These are phyloP conservation scores for Lindbergichthys nudifrons DNA, from an alignment of 2,797 vertebrate species.

Conservation along the genomic window DNA sequence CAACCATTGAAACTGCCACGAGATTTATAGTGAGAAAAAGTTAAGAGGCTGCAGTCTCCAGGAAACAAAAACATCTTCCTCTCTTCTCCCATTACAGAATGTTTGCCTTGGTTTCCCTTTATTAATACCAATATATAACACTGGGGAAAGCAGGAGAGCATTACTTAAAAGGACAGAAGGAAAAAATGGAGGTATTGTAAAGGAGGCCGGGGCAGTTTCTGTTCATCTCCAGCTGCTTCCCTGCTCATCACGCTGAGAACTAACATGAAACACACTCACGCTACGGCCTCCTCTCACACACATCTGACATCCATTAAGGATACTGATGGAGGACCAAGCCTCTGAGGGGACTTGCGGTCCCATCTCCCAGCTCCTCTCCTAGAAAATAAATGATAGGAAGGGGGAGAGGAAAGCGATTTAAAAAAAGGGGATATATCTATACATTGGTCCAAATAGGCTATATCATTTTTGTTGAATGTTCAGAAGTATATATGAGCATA, in stretches of 20 bases:
- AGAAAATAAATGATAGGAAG: slow-evolving; percentile 56
- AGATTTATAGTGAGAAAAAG: slow-evolving; percentile 83
- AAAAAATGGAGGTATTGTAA: slow-evolving; percentile 81
- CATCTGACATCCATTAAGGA: slow-evolving; percentile 88
- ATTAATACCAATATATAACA: slow-evolving; percentile 87
- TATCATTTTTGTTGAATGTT: slow-evolving; percentile 34
- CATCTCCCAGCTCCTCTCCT: slow-evolving; percentile 73
- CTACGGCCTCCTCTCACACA: slow-evolving; percentile 82
- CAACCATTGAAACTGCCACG: slow-evolving; percentile 71
- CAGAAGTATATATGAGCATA: slow-evolving; percentile 16
- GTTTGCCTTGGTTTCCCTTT: slow-evolving; percentile 84
- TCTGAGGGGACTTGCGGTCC: slow-evolving; percentile 77
- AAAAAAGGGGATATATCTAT: slow-evolving; percentile 58
- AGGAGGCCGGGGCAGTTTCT: slow-evolving; percentile 73
- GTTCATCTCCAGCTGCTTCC: slow-evolving; percentile 87
- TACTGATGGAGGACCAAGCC: slow-evolving; percentile 74
- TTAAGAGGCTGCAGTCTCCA: slow-evolving; percentile 69
- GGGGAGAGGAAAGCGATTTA: slow-evolving; percentile 51
- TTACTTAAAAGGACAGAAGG: slow-evolving; percentile 68
- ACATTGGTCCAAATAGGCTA: slow-evolving; percentile 50
- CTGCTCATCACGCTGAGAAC: slow-evolving; percentile 85
- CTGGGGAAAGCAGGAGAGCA: slow-evolving; percentile 62
- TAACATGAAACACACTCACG: slow-evolving; percentile 88
- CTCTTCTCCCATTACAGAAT: slow-evolving; percentile 73
- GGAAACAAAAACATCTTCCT: slow-evolving; percentile 73